Conservation (phyloP, 1,140 invertebrate genomes). For the Drosophila dunni region DNA sequence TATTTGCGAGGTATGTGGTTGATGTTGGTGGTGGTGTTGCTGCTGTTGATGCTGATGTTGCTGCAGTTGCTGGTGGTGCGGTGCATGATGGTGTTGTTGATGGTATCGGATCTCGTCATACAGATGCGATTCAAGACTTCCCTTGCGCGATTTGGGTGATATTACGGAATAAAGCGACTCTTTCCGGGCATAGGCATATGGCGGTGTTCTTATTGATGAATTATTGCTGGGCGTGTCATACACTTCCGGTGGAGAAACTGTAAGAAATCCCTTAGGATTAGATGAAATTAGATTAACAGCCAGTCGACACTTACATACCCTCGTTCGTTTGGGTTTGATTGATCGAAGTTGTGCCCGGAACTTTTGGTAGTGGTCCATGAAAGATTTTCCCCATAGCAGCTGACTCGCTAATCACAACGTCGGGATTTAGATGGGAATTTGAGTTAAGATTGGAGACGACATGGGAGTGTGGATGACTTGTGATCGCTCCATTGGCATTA, state of each 20-base stretch:
- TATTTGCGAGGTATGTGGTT: slow-evolving; percentile 26
- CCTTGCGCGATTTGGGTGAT: slow-evolving; percentile 77
- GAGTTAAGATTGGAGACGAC: not conserved
- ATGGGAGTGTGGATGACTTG: slow-evolving; percentile 18
- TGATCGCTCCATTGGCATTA: slow-evolving; percentile 61
- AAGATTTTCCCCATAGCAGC: slow-evolving; percentile 63
- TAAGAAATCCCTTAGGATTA: slow-evolving; percentile 4
- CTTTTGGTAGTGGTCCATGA: slow-evolving; percentile 71
- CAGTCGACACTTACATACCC: slow-evolving; percentile 83
- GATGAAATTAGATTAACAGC: not conserved
- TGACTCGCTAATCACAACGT: slow-evolving; percentile 63
- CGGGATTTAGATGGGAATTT: slow-evolving; percentile 20
- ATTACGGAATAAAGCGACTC: slow-evolving; percentile 80
- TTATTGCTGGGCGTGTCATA: slow-evolving; percentile 82
- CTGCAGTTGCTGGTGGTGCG: slow-evolving; percentile 27
- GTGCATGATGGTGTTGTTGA: slow-evolving; percentile 60
- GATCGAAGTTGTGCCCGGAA: slow-evolving; percentile 41
- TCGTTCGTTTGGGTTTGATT: slow-evolving; percentile 62
- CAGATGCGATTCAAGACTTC: slow-evolving; percentile 77
- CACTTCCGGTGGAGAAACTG: slow-evolving; percentile 66
- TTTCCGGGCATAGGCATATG: slow-evolving; percentile 79
- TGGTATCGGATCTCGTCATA: slow-evolving; percentile 83
- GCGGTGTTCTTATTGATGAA: slow-evolving; percentile 68
- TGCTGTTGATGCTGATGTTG: slow-evolving; percentile 43
- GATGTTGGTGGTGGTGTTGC: slow-evolving; percentile 22